Evolutionary conservation across 2,113 vertebrate genomes (phyloP), one percentile per base, ranked within the genome.

Genomic region (Tetrax tetrax): DNA sequence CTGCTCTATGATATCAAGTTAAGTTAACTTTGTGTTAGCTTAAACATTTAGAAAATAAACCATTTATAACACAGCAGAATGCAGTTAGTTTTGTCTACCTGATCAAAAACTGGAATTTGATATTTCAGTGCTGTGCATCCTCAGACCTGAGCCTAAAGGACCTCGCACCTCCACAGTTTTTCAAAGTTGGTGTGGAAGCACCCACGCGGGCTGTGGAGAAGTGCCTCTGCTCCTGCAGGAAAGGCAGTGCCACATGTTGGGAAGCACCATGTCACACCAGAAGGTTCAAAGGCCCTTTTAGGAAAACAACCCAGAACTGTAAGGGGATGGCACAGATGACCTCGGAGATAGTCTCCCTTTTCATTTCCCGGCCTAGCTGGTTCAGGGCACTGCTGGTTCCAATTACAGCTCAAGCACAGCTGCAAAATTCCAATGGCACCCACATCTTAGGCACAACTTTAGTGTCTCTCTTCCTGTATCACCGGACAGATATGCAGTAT

Each of bases 361-460:
- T 78, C 7, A 20, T 83, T 80, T 87, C 66, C 29, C 75, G 56
- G 37, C 38, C 41, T 86, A 38, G 35, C 15, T 66, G 61, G 35
- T 66, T 89, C 28, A 12, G 38, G 50, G 50, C 33, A 89, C 45
- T 1, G 12, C 86, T 94, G 91, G 59, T 95, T 95, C 81, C 84
- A 87, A 94, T 95, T 95, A 95, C 8, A 85, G 87, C 77, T 83
- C 18, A 33, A 96, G 70, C 69, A 91, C 91, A 96, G 94, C 91
- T 96, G 91, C 71, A 92, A 83, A 96, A 97, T 96, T 97, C 92
- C 95, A 91, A 69, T 38, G 59, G 77, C 89, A 79, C 81, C 89
- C 96, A 95, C 95, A 95, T 95, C 87, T 92, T 96, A 92, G 48
- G 65, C 86, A 35, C 77, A 71, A 89, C 83, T 87, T 95, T 95